These are phyloP conservation scores for Cancer borealis DNA, from an alignment of 2,888 invertebrate species.

Conservation along the genomic window DNA sequence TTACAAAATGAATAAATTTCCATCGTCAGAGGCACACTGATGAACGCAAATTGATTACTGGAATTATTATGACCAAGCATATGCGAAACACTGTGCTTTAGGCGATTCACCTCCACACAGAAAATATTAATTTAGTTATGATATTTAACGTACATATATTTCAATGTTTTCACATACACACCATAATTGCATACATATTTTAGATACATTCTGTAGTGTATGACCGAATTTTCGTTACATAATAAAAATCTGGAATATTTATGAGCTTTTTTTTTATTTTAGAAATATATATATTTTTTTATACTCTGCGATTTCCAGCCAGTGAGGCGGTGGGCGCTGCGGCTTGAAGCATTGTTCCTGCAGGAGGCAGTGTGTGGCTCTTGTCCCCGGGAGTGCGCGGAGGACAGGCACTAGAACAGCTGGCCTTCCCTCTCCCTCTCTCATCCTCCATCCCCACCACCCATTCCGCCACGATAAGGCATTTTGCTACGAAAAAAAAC, in stretches of 20 bases:
- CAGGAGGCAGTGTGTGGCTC: background rate
- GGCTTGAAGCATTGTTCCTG: constrained; percentile 23
- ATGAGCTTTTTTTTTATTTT: constrained; percentile 12
- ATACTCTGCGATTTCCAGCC: background rate
- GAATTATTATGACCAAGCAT: constrained; percentile 35
- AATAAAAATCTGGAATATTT: constrained; percentile 44
- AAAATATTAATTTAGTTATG: constrained; percentile 45
- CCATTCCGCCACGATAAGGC: background rate
- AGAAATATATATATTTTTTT: constrained; percentile 12
- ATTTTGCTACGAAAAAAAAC: background rate
- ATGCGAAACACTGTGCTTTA: constrained; percentile 42
- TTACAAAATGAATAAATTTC: constrained; percentile 46
- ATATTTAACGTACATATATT: constrained; percentile 51
- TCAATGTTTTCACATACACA: constrained; percentile 48
- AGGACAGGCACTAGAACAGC: background rate
- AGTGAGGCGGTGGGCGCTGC: background rate
- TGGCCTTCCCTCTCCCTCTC: background rate
- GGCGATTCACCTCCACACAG: constrained; percentile 21
- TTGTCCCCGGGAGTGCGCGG: background rate
- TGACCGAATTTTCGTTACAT: constrained; percentile 34
- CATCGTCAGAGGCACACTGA: constrained; percentile 3
- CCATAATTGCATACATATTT: constrained; percentile 45
- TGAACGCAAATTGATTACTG: constrained; percentile 49
- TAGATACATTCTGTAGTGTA: constrained; percentile 40
- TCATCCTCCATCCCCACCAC: background rate